Conservation (phyloP, 2,113 vertebrate species). For the human region DNA sequence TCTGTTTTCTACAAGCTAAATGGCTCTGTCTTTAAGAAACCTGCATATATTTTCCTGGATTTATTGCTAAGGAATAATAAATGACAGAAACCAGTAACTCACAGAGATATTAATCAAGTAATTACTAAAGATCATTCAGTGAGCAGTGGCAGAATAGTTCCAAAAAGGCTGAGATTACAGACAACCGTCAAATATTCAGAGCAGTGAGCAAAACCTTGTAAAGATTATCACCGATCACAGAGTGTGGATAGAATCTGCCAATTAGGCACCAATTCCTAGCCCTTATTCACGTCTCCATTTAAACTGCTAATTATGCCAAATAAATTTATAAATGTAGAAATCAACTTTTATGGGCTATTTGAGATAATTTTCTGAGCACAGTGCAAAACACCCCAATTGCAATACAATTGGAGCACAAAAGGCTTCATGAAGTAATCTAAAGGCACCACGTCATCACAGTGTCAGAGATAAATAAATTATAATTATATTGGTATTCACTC, state of each 20-base stretch:
- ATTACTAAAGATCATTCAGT: constrained; percentile 33
- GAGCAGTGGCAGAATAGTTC: background rate
- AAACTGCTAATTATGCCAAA: constrained; percentile 51
- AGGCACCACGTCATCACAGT: background rate
- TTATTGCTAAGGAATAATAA: constrained; percentile 30
- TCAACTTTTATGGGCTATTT: constrained; percentile 35
- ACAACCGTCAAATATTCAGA: background rate
- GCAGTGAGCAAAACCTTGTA: background rate
- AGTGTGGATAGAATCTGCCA: background rate
- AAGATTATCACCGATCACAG: background rate
- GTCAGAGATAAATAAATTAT: constrained; percentile 17
- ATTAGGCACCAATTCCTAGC: background rate
- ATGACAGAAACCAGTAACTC: constrained; percentile 20
- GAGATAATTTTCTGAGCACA: constrained; percentile 44
- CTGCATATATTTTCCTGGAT: constrained; percentile 19
- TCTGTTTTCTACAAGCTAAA: constrained; percentile 44
- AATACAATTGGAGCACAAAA: background rate
- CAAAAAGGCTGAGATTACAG: constrained; percentile 10
- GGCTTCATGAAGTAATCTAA: background rate
- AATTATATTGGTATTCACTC: background rate
- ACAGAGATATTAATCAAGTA: constrained; percentile 24
- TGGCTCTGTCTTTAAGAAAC: background rate
- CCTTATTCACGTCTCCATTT: background rate
- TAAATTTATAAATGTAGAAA: constrained; percentile 44
- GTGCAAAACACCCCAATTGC: background rate